Conservation (phyloP, 2,888 invertebrate genomes). For the Lathronympha strigana region DNA sequence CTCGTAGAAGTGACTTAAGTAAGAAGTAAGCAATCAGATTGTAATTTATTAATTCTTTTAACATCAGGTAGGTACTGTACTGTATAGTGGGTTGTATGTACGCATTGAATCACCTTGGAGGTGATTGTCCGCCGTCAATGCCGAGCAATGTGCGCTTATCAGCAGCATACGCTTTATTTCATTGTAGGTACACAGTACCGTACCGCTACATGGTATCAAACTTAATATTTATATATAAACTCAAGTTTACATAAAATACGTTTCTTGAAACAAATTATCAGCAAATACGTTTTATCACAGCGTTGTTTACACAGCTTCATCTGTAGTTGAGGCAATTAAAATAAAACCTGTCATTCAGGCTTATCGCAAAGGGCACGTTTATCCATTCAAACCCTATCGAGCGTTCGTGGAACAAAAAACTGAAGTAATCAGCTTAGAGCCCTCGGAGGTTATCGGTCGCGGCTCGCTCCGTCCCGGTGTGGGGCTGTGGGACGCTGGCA, state of each 20-base stretch:
- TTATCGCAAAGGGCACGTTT: slow-evolving; percentile 39
- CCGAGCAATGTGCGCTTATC: slow-evolving; percentile 27
- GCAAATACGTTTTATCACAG: slow-evolving; percentile 22
- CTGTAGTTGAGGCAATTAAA: slow-evolving; percentile 39
- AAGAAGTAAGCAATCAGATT: neutral
- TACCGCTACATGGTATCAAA: neutral
- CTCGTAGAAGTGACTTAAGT: too few species aligned
- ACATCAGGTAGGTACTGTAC: neutral
- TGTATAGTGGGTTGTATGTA: neutral
- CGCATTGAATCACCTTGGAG: slow-evolving; percentile 20
- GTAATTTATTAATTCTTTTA: neutral
- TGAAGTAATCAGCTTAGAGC: slow-evolving; percentile 60
- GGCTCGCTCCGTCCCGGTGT: slow-evolving; percentile 46
- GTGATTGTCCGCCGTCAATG: slow-evolving; percentile 29
- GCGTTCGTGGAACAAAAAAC: slow-evolving; percentile 44
- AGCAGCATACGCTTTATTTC: slow-evolving; percentile 9
- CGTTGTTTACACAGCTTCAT: slow-evolving; percentile 32
- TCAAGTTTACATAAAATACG: neutral
- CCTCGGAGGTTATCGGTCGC: slow-evolving; percentile 56
- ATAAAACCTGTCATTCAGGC: slow-evolving; percentile 44
- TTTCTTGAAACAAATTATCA: slow-evolving; percentile 12
- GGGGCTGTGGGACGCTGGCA: slow-evolving; percentile 39
- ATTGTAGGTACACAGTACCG: neutral
- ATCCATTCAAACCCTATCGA: slow-evolving; percentile 39
- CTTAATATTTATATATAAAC: neutral